Base-by-base conservation (phyloP, 1,140 invertebrate genomes). In the Brachystomella parvula region DNA sequence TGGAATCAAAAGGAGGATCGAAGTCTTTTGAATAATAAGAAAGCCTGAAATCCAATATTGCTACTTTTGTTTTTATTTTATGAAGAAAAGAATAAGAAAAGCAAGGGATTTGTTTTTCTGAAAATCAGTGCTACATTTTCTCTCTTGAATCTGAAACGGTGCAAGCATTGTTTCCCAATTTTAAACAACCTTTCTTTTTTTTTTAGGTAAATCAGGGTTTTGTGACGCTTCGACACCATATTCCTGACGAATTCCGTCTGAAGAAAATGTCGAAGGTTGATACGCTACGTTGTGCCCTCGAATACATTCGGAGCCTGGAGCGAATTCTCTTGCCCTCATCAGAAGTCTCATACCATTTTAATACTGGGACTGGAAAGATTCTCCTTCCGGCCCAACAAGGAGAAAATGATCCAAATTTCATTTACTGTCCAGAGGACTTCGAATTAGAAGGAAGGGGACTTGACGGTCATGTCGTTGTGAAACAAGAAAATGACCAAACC, bases 191-290 rank as follows among this genome's bases (percentile, higher is more conserved):
- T 47, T 63, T 63, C 39, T n/a, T 49, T 61, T 33, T 6, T 44
- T 57, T 29, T 24, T 35, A 94, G 81, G 92, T 96, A 2, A 96
- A 95, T 78, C 88, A 92, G 68, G 90, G 91, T 2, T 94, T 93
- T 75, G 88, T 89, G 0, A 87, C 87, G 3, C 77, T 94, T 0
- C 81, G 90, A 17, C 85, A 90, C 64, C 89, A 92, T 75, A 92
- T 94, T 68, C 91, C 92, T 0, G 83, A 85, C 30, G 79, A 86
- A 65, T 84, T 86, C 84, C 72, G 89, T 85, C 64, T 81, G 68
- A 95, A 95, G 76, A 92, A 95, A 75, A 79, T 96, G 24, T 92
- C 89, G 71, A 96, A 96, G 81, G 93, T 95, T n/a, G 93, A 96
- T 76, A 96, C 93, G 0, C 76, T 96, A 33, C 83, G 90, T 66